Percentiles rank a stretch among this genome's conserved stretches.
These are phyloP conservation scores for Porphyrio hochstetteri DNA, from an alignment of 2,113 vertebrate species.

Conservation along the genomic window DNA sequence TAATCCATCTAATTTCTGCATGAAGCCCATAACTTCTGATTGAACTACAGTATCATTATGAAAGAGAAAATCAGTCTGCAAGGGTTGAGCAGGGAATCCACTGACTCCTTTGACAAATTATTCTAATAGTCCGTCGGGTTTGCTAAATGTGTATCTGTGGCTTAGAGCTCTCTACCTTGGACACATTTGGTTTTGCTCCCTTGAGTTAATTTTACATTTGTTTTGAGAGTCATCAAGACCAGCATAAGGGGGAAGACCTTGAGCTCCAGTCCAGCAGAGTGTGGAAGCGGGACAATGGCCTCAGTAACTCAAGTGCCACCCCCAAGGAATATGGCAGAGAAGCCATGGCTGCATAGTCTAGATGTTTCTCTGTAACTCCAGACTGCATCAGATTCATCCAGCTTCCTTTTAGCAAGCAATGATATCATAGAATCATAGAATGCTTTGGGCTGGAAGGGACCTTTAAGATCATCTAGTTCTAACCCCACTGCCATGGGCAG, in stretches of 20 bases:
- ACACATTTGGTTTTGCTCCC: not conserved
- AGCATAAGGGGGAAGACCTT: not conserved
- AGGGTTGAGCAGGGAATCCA: not conserved
- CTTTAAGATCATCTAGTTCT: too few species aligned
- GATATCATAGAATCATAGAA: not conserved
- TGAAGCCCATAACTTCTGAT: not conserved
- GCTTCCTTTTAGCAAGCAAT: not conserved
- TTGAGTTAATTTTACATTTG: not conserved
- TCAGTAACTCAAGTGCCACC: not conserved
- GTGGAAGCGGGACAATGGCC: rapidly evolving
- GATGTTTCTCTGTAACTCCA: not conserved
- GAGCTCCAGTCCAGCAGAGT: not conserved
- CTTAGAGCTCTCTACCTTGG: not conserved
- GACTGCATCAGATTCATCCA: not conserved
- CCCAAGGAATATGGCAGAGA: not conserved
- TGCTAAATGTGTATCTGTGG: not conserved
- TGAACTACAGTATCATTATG: not conserved
- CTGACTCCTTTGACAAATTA: not conserved
- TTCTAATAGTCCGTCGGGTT: not conserved
- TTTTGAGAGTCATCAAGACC: not conserved
- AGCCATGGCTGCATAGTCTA: not conserved
- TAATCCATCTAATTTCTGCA: slow-evolving; percentile 17
- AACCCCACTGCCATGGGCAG: too few species aligned
- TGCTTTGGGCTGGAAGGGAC: too few species aligned
- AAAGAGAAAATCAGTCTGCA: not conserved